Conservation (phyloP, 2,888 invertebrate genomes). For the Ormyrus rosae region DNA sequence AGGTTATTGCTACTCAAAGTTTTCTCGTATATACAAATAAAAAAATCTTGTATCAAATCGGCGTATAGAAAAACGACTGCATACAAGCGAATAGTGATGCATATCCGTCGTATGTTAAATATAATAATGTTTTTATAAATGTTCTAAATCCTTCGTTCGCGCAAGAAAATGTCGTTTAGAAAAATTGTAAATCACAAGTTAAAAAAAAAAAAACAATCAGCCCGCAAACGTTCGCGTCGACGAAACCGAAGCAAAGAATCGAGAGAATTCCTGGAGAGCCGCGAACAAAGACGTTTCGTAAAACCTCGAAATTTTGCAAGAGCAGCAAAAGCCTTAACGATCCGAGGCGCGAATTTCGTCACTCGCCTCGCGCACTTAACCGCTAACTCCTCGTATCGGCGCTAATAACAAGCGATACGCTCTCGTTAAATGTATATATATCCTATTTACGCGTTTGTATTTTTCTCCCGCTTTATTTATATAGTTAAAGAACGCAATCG, state of each 20-base stretch:
- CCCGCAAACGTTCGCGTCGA: no score
- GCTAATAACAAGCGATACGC: conserved; percentile 34
- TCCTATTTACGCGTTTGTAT: conserved; percentile 34
- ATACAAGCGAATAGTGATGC: no score
- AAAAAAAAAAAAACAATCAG: background rate
- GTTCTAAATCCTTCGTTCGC: no score
- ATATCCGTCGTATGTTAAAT: no score
- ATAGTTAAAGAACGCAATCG: conserved; percentile 53
- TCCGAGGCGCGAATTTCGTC: conserved; percentile 45
- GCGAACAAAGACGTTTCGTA: background rate
- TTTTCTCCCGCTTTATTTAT: conserved; percentile 47
- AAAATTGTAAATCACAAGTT: no score
- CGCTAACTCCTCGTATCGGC: conserved; percentile 41
- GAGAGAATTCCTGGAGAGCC: background rate
- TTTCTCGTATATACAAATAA: no score
- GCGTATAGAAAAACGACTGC: no score
- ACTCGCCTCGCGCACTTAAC: conserved; percentile 30
- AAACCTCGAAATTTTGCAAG: conserved; percentile 19
- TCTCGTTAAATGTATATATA: conserved; percentile 14
- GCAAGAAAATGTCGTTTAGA: no score
- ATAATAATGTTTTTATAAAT: no score
- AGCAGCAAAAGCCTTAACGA: conserved; percentile 29
- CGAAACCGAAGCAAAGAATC: no score
- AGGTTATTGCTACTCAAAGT: no score
- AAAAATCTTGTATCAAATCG: no score